Percentiles rank a stretch among this genome's conserved stretches.
These are phyloP conservation scores for Intellagama lesueurii DNA, from an alignment of 2,797 vertebrate genomes.

Conservation along the genomic window DNA sequence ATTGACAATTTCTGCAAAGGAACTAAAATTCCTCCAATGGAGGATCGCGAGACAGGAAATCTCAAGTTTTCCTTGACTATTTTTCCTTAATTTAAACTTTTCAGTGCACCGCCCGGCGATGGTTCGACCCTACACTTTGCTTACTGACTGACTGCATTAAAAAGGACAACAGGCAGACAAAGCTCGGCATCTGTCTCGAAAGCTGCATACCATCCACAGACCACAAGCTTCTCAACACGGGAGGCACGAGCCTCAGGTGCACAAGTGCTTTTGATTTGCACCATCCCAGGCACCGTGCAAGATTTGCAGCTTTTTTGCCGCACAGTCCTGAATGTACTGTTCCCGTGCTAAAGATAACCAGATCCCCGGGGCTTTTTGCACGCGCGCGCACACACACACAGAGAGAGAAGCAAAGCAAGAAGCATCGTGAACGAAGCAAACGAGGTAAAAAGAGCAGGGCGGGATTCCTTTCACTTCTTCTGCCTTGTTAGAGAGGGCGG, in stretches of 20 bases:
- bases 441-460: conserved; percentile 22
- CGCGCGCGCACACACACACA: conserved; percentile 2
- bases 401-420: not conserved
- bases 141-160: no score
- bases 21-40: not conserved
- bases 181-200: not conserved
- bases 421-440: conserved; percentile 3
- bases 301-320: not conserved
- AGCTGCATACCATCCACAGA: not conserved
- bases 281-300: conserved; percentile 1
- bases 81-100: not conserved
- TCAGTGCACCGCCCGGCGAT: not conserved
- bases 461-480: not conserved
- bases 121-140: not conserved
- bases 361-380: conserved; percentile 31
- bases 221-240: not conserved
- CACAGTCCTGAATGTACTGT: conserved; percentile 41
- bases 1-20: not conserved
- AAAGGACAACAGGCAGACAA: not conserved
- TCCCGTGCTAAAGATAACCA: conserved; percentile 42
- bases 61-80: not conserved
- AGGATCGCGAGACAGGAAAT: not conserved
- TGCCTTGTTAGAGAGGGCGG: not conserved
- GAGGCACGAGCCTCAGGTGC: not conserved
- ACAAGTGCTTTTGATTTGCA: not conserved